Conservation (phyloP, 2,113 vertebrate genomes). For the Triplophysa dalaica region DNA sequence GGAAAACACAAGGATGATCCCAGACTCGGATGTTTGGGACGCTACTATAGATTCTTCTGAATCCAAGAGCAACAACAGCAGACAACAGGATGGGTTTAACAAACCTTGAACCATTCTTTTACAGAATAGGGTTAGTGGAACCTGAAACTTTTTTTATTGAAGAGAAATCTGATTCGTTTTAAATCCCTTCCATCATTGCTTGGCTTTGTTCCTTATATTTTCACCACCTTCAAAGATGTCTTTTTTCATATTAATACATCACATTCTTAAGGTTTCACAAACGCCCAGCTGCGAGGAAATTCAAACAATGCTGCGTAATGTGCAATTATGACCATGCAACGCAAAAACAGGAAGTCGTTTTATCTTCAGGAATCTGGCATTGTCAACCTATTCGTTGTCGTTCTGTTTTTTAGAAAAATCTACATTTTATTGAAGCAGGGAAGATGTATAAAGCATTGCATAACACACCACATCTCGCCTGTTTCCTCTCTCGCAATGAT, state of each 20-base stretch:
- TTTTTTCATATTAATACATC: neutral
- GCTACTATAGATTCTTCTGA: neutral
- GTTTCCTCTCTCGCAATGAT: neutral
- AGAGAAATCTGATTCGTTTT: neutral
- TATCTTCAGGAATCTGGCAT: neutral
- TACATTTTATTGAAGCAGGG: too few species aligned
- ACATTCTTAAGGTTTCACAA: neutral
- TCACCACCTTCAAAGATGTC: neutral
- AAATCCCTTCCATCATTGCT: neutral
- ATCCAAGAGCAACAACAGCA: constrained; percentile 2
- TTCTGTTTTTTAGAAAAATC: too few species aligned
- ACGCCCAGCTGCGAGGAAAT: neutral
- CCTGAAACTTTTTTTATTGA: neutral
- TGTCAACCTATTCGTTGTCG: neutral
- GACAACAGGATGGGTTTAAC: neutral
- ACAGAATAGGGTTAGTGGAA: neutral
- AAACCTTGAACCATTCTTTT: neutral
- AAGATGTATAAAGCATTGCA: neutral
- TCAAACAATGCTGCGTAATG: neutral
- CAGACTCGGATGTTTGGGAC: neutral
- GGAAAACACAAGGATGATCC: neutral
- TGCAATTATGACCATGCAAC: neutral
- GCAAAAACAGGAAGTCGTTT: neutral
- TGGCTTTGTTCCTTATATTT: neutral
- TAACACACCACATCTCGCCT: neutral